These are phyloP conservation scores for Hylaea fasciaria DNA, from an alignment of 2,888 invertebrate genomes.

Conservation along the genomic window DNA sequence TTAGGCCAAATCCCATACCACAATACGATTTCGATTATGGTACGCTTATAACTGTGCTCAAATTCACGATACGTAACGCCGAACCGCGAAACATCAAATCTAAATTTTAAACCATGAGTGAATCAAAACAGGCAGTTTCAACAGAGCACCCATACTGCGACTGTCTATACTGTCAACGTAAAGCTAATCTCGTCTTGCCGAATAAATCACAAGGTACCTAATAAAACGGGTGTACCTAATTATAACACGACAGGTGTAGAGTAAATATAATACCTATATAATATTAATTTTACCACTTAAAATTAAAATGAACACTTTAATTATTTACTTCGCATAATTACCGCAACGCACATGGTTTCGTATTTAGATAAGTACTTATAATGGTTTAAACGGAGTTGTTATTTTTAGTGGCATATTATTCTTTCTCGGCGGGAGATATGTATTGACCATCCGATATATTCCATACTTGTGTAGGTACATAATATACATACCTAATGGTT, in stretches of 20 bases:
- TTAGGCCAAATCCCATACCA: conserved; percentile 27
- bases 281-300: not conserved
- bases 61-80: too few relatives aligned
- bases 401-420: conserved; percentile 17
- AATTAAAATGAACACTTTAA: not conserved
- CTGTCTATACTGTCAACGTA: conserved; percentile 1
- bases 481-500: too few relatives aligned
- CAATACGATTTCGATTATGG: too few relatives aligned
- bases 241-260: not conserved
- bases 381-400: conserved; percentile 2
- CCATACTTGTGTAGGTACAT: not conserved
- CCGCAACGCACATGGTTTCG: conserved; percentile 21
- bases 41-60: too few relatives aligned
- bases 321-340: conserved; percentile 2
- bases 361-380: conserved; percentile 13
- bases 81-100: too few relatives aligned
- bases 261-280: not conserved
- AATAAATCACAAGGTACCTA: not conserved
- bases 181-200: conserved; percentile 15
- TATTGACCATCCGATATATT: not conserved
- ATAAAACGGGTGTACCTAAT: too few relatives aligned
- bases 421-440: conserved; percentile 36
- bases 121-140: conserved; percentile 11
- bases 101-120: not conserved
- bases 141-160: conserved; percentile 12